Base-by-base conservation (phyloP, 2,797 vertebrate species). In the Spinibarbus caldwelli region DNA sequence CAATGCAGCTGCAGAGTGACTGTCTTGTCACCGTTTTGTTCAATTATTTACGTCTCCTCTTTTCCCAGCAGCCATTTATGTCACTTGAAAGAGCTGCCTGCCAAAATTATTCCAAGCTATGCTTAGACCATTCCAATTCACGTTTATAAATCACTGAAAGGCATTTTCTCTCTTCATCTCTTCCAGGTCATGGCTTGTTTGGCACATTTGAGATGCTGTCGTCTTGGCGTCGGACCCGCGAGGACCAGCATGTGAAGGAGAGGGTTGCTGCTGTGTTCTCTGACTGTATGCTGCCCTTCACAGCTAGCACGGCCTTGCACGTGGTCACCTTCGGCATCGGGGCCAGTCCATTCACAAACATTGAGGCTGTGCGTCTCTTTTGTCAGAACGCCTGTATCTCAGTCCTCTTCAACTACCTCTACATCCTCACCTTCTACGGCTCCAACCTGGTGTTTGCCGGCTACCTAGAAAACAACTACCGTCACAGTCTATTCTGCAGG, bases 341-440 rank as follows among this genome's bases (percentile, higher is more conserved):
- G 77, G 98, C 98, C 92, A 99, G 98, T 86, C 98, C 98, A n/a
- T 98, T 99, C 94, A 99, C 98, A 89, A 99, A 99, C 96, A 98
- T 99, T 94, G 98, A 99, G 95, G 98, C 97, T 12, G 97, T 99
- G 89, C 97, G 97, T 70, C 97, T 99, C 92, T 99, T 99, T 96
- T 99, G 98, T 95, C 97, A 96, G 91, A 97, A 96, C 83, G 97
- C 97, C 87, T 97, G 97, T 90, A 94, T 99, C 88, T 96, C 97
- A 75, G 95, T 99, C 90, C 92, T 97, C 92, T 97, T 99, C 93
- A 97, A 98, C 95, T 99, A 99, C 93, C 95, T 99, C 94, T 99
- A 99, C 94, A 96, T 97, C 94, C 93, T 99, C 91, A 98, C 97
- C 88, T 99, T 99, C 95, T 99, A 98, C 92, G 97, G 97, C 90